phyloP scores from a whole-genome alignment of 2,113 vertebrate species.

The Etheostoma cragini region DNA sequence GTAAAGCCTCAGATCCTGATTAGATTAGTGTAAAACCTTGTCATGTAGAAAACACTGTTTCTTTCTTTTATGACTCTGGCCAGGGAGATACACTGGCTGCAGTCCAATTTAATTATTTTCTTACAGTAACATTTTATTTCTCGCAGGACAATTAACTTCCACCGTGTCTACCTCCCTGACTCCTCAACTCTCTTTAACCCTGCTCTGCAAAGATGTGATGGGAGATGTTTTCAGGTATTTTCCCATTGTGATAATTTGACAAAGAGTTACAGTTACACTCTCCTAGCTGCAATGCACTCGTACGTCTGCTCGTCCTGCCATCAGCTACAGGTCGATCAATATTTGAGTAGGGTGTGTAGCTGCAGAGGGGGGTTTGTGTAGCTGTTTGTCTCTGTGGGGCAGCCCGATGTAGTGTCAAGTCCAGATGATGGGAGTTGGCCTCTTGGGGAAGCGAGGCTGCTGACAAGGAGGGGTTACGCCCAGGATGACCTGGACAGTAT shows the following conservation, averaged over 20 bases:
- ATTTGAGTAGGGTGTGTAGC: constrained; percentile 62
- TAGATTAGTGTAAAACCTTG: constrained; percentile 32
- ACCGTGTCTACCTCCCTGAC: background rate
- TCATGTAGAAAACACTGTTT: constrained; percentile 17
- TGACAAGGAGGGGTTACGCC: background rate
- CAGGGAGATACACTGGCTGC: constrained; percentile 31
- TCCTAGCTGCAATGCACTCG: constrained; percentile 16
- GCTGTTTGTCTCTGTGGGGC: constrained; percentile 61
- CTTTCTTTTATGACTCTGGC: constrained; percentile 49
- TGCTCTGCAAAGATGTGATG: constrained; percentile 4
- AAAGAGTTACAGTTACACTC: constrained; percentile 22
- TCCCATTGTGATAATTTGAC: background rate
- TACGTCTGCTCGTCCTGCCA: constrained; percentile 16
- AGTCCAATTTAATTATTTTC: constrained; percentile 62
- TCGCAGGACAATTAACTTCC: constrained; percentile 34
- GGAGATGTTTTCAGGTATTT: constrained; percentile 14
- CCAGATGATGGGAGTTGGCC: constrained; percentile 38
- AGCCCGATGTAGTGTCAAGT: constrained; percentile 38
- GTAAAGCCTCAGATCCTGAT: constrained; percentile 39
- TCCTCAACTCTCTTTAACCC: constrained; percentile 13
- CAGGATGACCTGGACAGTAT: constrained; percentile 49
- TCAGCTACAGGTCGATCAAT: constrained; percentile 70
- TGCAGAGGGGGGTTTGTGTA: constrained; percentile 49
- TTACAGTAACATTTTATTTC: constrained; percentile 56
- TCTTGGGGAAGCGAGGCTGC: constrained; percentile 5